Percentiles rank a stretch among this genome's conserved stretches.
Evolutionary conservation across 1,140 invertebrate species (phyloP).

Genomic region (Elysia chlorotica): DNA sequence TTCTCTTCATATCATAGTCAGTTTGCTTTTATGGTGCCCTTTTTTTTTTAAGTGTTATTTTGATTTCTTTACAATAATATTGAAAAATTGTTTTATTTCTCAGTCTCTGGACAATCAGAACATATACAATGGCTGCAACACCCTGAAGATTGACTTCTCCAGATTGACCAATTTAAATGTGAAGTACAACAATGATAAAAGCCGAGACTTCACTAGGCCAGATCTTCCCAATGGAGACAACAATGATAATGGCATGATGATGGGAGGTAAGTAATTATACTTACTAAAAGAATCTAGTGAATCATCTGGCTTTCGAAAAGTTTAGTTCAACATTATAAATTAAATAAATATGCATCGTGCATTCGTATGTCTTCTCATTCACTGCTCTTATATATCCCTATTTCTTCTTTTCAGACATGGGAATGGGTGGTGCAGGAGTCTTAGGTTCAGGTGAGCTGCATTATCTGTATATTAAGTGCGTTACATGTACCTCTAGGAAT

Average conservation of each 20-base stretch:
- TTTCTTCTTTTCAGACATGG: conserved; percentile 2
- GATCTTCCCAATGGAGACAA: conserved; percentile 90
- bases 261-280: conserved; percentile 29
- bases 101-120: not conserved
- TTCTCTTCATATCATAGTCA: too few species aligned
- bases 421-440: conserved; percentile 25
- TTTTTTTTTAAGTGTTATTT: too few species aligned
- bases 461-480: not conserved
- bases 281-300: not conserved
- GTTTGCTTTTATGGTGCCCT: too few species aligned
- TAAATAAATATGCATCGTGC: not conserved
- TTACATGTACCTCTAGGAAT: not conserved
- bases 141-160: conserved; percentile 97
- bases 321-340: too few species aligned
- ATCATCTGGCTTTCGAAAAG: too few species aligned
- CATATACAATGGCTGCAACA: conserved; percentile 89
- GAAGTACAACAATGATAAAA: conserved; percentile 99
- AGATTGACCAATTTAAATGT: conserved; percentile 97
- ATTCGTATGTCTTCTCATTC: not conserved
- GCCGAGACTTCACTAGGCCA: conserved; percentile 97
- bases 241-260: conserved; percentile 29
- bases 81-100: too few species aligned
- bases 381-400: not conserved
- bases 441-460: conserved; percentile 23
- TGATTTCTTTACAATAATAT: too few species aligned